Conservation (phyloP, 2,113 vertebrate genomes). For the Acanthisitta chloris region DNA sequence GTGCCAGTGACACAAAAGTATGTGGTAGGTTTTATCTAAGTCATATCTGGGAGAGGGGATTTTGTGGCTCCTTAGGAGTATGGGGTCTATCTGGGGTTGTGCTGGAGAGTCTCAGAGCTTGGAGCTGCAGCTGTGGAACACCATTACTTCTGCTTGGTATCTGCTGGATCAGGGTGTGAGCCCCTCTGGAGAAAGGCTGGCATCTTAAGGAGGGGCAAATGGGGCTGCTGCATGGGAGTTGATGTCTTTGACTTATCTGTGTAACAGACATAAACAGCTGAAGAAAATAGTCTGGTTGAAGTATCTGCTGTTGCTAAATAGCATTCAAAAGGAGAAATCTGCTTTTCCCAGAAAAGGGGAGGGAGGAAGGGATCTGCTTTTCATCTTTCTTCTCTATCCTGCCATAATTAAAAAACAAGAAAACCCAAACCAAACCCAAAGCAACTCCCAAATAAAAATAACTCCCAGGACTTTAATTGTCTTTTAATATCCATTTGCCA, state of each 20-base stretch:
- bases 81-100: accelerated
- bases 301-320: neutral
- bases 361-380: neutral
- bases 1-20: neutral
- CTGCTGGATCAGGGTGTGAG: neutral
- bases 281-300: neutral
- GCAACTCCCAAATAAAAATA: neutral
- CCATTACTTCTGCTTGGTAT: neutral
- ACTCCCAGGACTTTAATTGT: neutral
- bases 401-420: neutral
- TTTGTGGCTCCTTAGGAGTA: neutral
- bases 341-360: neutral
- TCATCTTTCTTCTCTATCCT: neutral
- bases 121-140: neutral
- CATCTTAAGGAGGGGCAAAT: neutral
- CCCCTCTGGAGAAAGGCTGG: neutral
- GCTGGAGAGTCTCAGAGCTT: neutral
- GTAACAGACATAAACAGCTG: neutral
- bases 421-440: neutral
- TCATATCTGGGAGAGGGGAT: neutral
- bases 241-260: neutral
- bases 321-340: neutral
- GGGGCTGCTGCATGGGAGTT: neutral
- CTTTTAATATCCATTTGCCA: neutral
- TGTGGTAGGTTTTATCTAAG: neutral